Evolutionary conservation across 2,888 invertebrate genomes (phyloP).

Genomic region (Cremastobaeus sp.): DNA sequence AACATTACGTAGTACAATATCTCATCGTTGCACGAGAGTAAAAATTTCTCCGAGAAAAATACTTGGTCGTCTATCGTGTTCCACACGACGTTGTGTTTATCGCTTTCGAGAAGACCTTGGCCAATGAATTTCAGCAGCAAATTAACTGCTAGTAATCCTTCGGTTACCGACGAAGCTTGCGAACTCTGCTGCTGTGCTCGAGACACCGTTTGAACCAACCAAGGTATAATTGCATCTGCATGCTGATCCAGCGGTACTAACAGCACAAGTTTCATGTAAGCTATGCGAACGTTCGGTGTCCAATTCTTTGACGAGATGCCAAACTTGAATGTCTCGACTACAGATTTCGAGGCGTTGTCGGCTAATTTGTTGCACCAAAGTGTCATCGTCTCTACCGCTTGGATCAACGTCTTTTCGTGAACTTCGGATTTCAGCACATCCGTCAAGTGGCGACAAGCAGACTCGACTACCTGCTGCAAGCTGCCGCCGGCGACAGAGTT

Average conservation of each 20-base stretch:
- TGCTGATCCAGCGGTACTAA: conserved; percentile 66
- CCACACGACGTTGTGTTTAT: conserved; percentile 83
- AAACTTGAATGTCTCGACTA: conserved; percentile 85
- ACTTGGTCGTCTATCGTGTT: conserved; percentile 86
- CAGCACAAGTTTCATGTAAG: conserved; percentile 87
- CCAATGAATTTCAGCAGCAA: conserved; percentile 83
- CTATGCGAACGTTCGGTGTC: conserved; percentile 86
- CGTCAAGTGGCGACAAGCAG: conserved; percentile 84
- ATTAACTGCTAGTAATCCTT: conserved; percentile 85
- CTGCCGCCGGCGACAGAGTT: conserved; percentile 82
- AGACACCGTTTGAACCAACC: conserved; percentile 85
- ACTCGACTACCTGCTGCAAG: conserved; percentile 81
- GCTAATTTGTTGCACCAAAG: conserved; percentile 86
- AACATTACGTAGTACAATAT: conserved; percentile 85
- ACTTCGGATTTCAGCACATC: conserved; percentile 92
- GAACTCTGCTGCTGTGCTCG: conserved; percentile 87
- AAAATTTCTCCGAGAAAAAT: conserved; percentile 90
- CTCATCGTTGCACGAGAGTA: conserved; percentile 85
- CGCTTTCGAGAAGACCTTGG: conserved; percentile 78
- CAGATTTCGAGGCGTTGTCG: conserved; percentile 82
- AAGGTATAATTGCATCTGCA: conserved; percentile 79
- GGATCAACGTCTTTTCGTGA: conserved; percentile 93
- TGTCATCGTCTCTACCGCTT: conserved; percentile 88
- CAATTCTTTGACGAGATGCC: conserved; percentile 87
- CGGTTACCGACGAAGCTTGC: conserved; percentile 84